Percentiles rank a stretch among this genome's conserved stretches.
Evolutionary conservation across 2,888 invertebrate genomes (phyloP).

Genomic region (Phoronis australis): DNA sequence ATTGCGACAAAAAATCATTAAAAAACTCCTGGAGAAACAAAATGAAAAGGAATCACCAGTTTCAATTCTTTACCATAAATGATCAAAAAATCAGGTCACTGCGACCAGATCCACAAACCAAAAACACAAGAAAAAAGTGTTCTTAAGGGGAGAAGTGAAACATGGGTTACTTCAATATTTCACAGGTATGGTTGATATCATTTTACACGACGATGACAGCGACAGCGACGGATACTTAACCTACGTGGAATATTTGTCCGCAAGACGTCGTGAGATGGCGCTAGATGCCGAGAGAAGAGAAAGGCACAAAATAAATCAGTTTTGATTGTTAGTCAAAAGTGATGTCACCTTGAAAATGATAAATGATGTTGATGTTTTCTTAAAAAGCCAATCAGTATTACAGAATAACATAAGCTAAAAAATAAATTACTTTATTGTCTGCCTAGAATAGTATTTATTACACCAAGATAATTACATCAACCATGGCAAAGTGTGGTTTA

Average conservation of each 20-base stretch:
- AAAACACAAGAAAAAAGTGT: background rate
- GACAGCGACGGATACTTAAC: conserved; percentile 81
- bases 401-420: too few relatives aligned
- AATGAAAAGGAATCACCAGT: background rate
- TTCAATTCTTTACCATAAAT: background rate
- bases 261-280: conserved; percentile 37
- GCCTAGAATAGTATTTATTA: too few relatives aligned
- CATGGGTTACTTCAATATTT: conserved; percentile 15
- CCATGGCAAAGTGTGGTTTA: too few relatives aligned
- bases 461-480: too few relatives aligned
- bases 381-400: too few relatives aligned
- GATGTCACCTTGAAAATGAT: too few relatives aligned
- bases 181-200: conserved; percentile 78
- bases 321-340: too few relatives aligned
- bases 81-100: background rate
- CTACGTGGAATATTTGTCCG: conserved; percentile 68
- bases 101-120: background rate
- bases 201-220: conserved; percentile 74
- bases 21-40: background rate
- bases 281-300: conserved; percentile 14
- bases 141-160: background rate
- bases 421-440: too few relatives aligned
- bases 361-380: too few relatives aligned
- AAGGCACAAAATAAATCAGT: conserved; percentile 15
- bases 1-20: too few relatives aligned